Conservation (phyloP, 1,140 invertebrate genomes). For the Amphibalanus amphitrite region DNA sequence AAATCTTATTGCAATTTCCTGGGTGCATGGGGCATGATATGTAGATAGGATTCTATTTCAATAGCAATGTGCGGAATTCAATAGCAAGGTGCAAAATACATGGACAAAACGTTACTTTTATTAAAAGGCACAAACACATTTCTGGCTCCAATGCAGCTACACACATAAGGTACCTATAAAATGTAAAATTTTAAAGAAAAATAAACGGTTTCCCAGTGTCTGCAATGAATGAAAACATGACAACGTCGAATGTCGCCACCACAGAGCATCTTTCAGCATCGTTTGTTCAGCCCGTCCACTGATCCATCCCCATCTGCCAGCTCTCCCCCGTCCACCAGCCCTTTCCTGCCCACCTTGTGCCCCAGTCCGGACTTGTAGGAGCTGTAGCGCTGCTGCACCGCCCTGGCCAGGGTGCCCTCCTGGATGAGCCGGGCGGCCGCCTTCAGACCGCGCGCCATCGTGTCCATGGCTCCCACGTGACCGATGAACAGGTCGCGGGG, state of each 20-base stretch:
- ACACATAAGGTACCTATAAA: too few species aligned
- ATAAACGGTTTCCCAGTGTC: not conserved
- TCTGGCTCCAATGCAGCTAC: too few species aligned
- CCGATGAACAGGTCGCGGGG: slow-evolving; percentile 35
- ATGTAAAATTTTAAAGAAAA: too few species aligned
- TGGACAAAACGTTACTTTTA: too few species aligned
- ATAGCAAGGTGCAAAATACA: too few species aligned
- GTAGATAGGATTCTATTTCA: too few species aligned
- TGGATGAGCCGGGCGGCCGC: slow-evolving; percentile 33
- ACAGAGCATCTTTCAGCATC: not conserved
- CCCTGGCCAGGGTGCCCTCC: slow-evolving; percentile 20
- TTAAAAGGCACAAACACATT: too few species aligned
- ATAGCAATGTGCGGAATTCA: too few species aligned
- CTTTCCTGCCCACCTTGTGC: slow-evolving; percentile 12
- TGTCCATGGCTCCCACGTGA: slow-evolving; percentile 40
- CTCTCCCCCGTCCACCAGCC: slow-evolving; percentile 9
- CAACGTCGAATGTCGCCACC: not conserved
- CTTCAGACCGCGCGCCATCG: slow-evolving; percentile 35
- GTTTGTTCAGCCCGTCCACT: too few species aligned
- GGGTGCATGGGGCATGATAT: too few species aligned
- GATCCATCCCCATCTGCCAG: slow-evolving; percentile 3
- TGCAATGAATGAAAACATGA: not conserved
- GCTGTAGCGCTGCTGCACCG: slow-evolving; percentile 14
- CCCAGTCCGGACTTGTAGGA: not conserved
- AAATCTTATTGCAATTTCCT: too few species aligned